Evolutionary conservation across 2,113 vertebrate genomes (phyloP).

Genomic region (Dendropsophus ebraccatus): DNA sequence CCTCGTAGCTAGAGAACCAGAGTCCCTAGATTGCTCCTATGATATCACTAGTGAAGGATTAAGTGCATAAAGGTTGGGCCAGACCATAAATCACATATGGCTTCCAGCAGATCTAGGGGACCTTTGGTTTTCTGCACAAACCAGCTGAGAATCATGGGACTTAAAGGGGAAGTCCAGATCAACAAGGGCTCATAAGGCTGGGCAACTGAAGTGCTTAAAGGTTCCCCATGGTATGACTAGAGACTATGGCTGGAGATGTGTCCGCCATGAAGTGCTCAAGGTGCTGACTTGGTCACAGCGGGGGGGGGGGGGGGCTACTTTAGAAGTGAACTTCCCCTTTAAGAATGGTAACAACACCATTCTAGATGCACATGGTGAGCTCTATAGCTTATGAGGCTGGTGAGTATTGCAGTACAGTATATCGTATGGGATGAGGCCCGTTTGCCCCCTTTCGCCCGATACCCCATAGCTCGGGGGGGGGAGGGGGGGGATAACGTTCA

Average conservation of each 20-base stretch:
- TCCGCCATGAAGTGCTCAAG: background rate
- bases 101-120: background rate
- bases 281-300: background rate
- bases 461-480: background rate
- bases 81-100: background rate
- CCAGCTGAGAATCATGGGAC: background rate
- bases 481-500: conserved; percentile 29
- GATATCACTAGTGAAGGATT: background rate
- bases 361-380: background rate
- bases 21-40: background rate
- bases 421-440: background rate
- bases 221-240: background rate
- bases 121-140: background rate
- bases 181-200: background rate
- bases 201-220: background rate
- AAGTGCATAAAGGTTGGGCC: background rate
- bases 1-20: background rate
- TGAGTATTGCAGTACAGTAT: background rate
- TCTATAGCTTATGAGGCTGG: background rate
- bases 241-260: background rate
- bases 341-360: background rate
- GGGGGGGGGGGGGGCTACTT: background rate
- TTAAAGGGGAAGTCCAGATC: background rate
- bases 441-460: background rate
- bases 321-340: conserved; percentile 16